Conservation (phyloP, 2,797 vertebrate genomes). For the Bradypus variegatus region DNA sequence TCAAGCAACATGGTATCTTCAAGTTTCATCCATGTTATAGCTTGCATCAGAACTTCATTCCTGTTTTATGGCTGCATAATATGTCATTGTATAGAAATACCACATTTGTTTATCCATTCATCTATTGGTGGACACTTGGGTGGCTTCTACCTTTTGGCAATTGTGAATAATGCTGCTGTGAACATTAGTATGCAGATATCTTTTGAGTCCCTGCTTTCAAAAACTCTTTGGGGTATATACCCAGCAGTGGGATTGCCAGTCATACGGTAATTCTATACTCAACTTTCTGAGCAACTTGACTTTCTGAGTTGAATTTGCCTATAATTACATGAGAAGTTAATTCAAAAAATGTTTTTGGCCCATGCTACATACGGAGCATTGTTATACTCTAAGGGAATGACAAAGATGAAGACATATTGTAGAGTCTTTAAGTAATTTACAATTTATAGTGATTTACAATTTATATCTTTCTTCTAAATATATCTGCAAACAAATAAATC, state of each 20-base stretch:
- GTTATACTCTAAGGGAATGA: neutral
- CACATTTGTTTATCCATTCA: neutral
- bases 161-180: neutral
- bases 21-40: neutral
- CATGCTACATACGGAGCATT: neutral
- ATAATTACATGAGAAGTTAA: slow-evolving; percentile 7
- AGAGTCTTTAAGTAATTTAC: slow-evolving; percentile 1
- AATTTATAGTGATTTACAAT: too few species aligned
- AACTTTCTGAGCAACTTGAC: slow-evolving; percentile 20
- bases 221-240: neutral
- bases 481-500: slow-evolving; percentile 30
- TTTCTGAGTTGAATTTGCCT: slow-evolving; percentile 40
- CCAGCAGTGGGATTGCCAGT: neutral
- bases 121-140: neutral
- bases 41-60: neutral
- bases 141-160: neutral
- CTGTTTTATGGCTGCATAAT: slow-evolving; percentile 1
- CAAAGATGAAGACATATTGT: slow-evolving; percentile 13
- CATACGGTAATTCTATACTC: neutral
- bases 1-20: slow-evolving; percentile 19
- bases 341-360: slow-evolving; percentile 31
- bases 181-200: neutral
- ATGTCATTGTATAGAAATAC: neutral
- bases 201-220: neutral
- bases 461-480: slow-evolving; percentile 19